A percentile compares a stretch with the other conserved stretches of the same genome.
Evolutionary conservation across 2,797 vertebrate species (phyloP).

Genomic region (Gephyroberyx darwinii): DNA sequence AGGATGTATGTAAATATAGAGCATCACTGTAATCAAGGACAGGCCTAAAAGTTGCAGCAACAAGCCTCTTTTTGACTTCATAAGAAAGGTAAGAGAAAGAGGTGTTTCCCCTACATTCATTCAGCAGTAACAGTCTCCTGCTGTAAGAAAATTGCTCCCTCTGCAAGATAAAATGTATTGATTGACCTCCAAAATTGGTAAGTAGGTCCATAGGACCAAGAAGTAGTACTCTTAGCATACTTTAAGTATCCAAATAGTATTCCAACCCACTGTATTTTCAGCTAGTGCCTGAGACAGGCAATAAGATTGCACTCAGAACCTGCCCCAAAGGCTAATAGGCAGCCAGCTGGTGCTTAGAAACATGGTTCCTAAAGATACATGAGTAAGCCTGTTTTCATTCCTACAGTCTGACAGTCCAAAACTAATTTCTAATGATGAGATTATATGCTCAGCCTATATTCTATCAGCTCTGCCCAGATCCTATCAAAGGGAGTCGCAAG

Average conservation of each 20-base stretch:
- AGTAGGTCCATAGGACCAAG: background rate
- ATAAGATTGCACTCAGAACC: background rate
- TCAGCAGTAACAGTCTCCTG: slow-evolving; percentile 40
- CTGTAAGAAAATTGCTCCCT: slow-evolving; percentile 39
- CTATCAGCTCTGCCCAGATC: no score
- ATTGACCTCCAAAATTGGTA: slow-evolving; percentile 12
- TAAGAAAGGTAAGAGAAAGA: no score
- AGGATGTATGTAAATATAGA: no score
- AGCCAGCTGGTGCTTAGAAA: no score
- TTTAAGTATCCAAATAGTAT: background rate
- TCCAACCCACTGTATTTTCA: background rate
- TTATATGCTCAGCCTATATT: no score
- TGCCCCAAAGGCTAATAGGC: background rate
- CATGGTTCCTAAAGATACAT: background rate
- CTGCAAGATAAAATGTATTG: slow-evolving; percentile 33
- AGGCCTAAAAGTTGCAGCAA: no score
- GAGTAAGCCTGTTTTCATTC: background rate
- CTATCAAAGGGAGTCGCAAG: no score
- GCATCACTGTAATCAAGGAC: no score
- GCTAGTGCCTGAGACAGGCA: background rate
- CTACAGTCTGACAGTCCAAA: background rate
- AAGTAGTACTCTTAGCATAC: background rate
- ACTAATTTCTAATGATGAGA: no score
- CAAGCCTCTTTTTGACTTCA: no score
- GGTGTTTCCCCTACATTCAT: slow-evolving; percentile 43